These are phyloP conservation scores for Hypomecis atomaria DNA, from an alignment of 2,888 invertebrate species.

Conservation along the genomic window DNA sequence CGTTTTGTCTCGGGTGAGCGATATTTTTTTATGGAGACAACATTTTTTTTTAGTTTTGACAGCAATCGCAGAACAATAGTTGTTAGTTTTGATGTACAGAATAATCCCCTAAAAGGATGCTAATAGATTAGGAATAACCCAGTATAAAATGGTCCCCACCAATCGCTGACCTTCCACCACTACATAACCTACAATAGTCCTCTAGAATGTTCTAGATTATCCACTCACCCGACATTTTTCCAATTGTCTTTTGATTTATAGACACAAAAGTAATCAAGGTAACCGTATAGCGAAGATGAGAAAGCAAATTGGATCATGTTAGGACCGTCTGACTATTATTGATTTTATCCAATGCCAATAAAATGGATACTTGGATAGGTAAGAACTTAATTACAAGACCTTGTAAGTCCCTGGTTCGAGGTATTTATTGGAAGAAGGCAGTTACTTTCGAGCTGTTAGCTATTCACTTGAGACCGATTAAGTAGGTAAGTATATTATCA, in stretches of 20 bases:
- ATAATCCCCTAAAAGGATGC: too few relatives aligned
- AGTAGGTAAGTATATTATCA: slow-evolving; percentile 2
- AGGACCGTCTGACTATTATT: slow-evolving; percentile 23
- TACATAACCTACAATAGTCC: too few relatives aligned
- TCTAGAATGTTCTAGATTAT: background rate
- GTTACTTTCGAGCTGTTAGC: slow-evolving; percentile 9
- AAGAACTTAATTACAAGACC: slow-evolving; percentile 40
- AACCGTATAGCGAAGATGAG: slow-evolving; percentile 16
- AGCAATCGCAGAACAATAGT: too few relatives aligned
- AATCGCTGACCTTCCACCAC: too few relatives aligned
- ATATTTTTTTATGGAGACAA: too few relatives aligned
- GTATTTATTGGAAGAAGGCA: slow-evolving; percentile 18
- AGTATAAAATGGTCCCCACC: too few relatives aligned
- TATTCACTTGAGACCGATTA: slow-evolving; percentile 9
- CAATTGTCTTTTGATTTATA: slow-evolving; percentile 5
- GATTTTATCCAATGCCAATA: slow-evolving; percentile 31
- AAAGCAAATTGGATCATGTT: slow-evolving; percentile 32
- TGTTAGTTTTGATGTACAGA: too few relatives aligned
- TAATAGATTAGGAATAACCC: too few relatives aligned
- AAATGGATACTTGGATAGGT: slow-evolving; percentile 29
- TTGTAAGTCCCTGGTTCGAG: slow-evolving; percentile 30
- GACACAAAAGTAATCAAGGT: slow-evolving; percentile 23
- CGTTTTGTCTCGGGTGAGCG: too few relatives aligned
- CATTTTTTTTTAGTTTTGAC: too few relatives aligned
- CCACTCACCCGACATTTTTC: background rate